These are phyloP conservation scores for Lates calcarifer DNA, from an alignment of 2,113 vertebrate species.

Conservation along the genomic window DNA sequence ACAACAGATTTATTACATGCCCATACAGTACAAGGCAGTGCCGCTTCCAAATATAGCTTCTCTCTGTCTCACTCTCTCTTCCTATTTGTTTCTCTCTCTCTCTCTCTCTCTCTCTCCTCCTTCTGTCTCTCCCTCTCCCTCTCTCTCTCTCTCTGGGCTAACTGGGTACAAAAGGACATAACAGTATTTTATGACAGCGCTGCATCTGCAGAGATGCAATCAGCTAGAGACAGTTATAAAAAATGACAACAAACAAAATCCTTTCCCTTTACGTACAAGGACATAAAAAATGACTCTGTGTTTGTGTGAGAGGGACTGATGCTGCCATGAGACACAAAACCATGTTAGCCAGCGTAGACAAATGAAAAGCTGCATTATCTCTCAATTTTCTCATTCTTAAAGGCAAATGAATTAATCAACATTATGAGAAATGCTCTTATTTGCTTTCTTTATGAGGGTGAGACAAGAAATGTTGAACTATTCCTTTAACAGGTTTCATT, in stretches of 20 bases:
- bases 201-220: constrained; percentile 33
- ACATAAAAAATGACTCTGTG: not conserved
- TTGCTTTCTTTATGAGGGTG: not conserved
- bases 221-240: not conserved
- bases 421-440: not conserved
- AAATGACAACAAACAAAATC: not conserved
- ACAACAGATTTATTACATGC: constrained; percentile 76
- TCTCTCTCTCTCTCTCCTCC: not conserved
- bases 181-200: constrained; percentile 43
- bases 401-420: not conserved
- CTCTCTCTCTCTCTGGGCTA: not conserved
- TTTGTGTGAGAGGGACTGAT: not conserved
- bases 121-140: constrained; percentile 39
- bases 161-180: constrained; percentile 17
- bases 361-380: not conserved
- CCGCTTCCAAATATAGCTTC: constrained; percentile 76
- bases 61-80: constrained; percentile 38
- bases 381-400: not conserved
- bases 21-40: constrained; percentile 66
- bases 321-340: not conserved
- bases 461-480: not conserved
- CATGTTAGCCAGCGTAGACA: not conserved
- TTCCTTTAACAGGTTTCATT: constrained; percentile 8
- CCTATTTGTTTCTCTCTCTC: constrained; percentile 10
- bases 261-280: not conserved